Evolutionary conservation across 2,888 invertebrate species (phyloP), one percentile per base, ranked within the genome.

Genomic region (Tigriopus californicus): DNA sequence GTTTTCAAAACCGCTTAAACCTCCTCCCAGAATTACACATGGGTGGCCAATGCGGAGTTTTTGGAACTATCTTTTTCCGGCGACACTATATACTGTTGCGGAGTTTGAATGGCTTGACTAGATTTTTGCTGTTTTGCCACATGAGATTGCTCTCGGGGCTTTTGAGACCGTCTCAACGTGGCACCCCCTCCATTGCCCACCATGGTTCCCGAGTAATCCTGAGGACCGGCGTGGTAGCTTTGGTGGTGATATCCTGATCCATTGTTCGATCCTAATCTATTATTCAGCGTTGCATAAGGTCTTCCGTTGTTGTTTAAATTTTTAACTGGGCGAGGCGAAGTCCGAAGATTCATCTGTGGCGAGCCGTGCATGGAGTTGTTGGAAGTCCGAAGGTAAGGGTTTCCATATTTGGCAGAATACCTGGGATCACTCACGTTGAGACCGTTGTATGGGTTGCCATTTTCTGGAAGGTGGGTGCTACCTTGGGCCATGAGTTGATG

Each of bases 341-440:
- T 18, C 2, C 56, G 13, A 10, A 41, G 54, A 20, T n/a, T 46
- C 42, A 56, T 13, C 13, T 44, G 44, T 18, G 56, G 56, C 33
- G n/a, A 33, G 18, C 20, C 20, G 15, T 22, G 20, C 20, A 42
- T 18, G 13, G 42, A 18, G 15, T 77, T 79, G 54, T 79, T 79
- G 52, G 68, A 67, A 62, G 80, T 80, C 68, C 88, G 76, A 63
- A 88, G 74, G 71, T 89, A 89, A 1, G 89, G 89, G 72, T 90
- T 90, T 61, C 71, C 72, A 68, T 90, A 90, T 6, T 85, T 83
- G 42, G 90, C 89, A 56, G 86, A 86, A 70, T 84, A 90, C 63
- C 88, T 76, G 1, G 88, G 86, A 71, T 89, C 89, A 41, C 88
- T 22, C 12, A 56, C 56, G 33, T 56, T 56, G 42, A 56, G 44